These are phyloP conservation scores for Echeneis naucrates DNA, from an alignment of 2,797 vertebrate genomes.

Conservation along the genomic window DNA sequence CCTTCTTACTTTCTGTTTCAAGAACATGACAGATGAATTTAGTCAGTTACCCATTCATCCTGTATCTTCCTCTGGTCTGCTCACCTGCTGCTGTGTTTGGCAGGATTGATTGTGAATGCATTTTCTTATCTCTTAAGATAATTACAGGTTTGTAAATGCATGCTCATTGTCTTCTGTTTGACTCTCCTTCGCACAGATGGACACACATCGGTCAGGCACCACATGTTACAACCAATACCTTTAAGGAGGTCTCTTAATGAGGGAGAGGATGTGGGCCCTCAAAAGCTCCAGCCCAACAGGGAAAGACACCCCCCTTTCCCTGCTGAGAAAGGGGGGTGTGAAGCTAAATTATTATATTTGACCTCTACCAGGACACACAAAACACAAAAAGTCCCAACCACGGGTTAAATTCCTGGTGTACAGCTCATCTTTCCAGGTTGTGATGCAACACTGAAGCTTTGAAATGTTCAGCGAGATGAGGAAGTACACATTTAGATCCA, in stretches of 20 bases:
- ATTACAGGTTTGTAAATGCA: slow-evolving; percentile 66
- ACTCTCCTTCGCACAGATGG: slow-evolving; percentile 9
- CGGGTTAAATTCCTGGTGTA: slow-evolving; percentile 40
- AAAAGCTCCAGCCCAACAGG: slow-evolving; percentile 9
- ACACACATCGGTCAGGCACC: slow-evolving; percentile 8
- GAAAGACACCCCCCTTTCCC: no score
- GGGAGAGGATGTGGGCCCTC: background rate
- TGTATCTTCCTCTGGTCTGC: slow-evolving; percentile 67
- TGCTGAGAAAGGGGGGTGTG: no score
- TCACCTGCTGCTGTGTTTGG: slow-evolving; percentile 31
- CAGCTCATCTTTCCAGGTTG: slow-evolving; percentile 29
- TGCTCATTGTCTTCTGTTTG: slow-evolving; percentile 39
- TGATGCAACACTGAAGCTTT: slow-evolving; percentile 44
- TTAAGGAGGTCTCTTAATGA: slow-evolving; percentile 30
- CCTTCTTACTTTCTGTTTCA: slow-evolving; percentile 44
- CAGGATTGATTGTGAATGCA: slow-evolving; percentile 60
- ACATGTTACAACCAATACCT: slow-evolving; percentile 33
- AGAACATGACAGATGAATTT: slow-evolving; percentile 69
- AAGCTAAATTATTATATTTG: slow-evolving; percentile 39
- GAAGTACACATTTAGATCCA: background rate
- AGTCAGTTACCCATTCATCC: slow-evolving; percentile 61
- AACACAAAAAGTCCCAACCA: slow-evolving; percentile 13
- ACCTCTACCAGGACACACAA: slow-evolving; percentile 41
- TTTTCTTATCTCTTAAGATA: slow-evolving; percentile 72
- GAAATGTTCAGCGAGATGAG: slow-evolving; percentile 19